Evolutionary conservation across 1,140 invertebrate species (phyloP), one percentile per base, ranked within the genome.

Genomic region (Brachionus paranguensis): DNA sequence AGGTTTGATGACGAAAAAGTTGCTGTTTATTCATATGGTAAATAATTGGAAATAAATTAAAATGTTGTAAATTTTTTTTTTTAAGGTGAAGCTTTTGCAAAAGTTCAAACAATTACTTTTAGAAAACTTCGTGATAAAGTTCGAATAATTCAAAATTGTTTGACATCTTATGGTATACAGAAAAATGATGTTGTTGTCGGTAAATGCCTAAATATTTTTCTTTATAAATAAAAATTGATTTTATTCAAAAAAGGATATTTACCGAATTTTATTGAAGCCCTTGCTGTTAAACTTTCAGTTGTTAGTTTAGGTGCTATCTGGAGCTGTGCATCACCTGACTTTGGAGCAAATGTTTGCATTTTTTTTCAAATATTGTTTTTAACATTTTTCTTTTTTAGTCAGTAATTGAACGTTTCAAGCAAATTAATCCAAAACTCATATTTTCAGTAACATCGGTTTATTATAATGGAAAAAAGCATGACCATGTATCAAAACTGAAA

Each of bases 251-350:
- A 78, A 90, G 91, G 90, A 41, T 91, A 91, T 86, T 86, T 91
- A 27, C 88, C 91, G 3, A 91, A 91, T 86, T 88, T 87, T 85
- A 86, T 87, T 78, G 89, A 91, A 81, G 89, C 91, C 4, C 86
- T 92, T 4, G 89, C 89, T 78, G 91, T 90, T 2, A 91, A 92
- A 89, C 86, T 92, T 24, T 91, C 91, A 37, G 88, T 91, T 14
- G 88, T 91, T 2, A 89, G 90, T 83, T 87, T 92, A 47, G 92
- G 91, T 55, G 91, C 91, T 11, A 87, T 91, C 4, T 92, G 91
- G 92, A 91, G 90, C 74, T 91, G 90, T 17, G 90, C 91, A 2
- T 92, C 91, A 3, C 91, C 91, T 5, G 92, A 92, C 85, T 92
- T 92, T 88, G 92, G 92, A 76, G 88, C 90, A 41, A 88, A 88